phyloP scores from a whole-genome alignment of 2,888 invertebrate species.

The Tenthredo notha region DNA sequence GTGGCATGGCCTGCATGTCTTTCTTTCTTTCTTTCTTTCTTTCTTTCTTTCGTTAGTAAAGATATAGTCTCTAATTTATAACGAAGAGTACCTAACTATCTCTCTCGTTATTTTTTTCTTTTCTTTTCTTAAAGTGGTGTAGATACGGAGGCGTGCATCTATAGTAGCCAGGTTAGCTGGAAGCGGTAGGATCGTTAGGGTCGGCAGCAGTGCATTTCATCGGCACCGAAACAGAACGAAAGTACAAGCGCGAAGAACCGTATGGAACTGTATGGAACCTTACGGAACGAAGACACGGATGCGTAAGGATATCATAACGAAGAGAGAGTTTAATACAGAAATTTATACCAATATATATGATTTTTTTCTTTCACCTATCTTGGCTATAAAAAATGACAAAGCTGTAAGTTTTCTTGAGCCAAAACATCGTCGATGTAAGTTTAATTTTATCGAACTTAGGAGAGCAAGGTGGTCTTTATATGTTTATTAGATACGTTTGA shows the following conservation, averaged over 20 bases:
- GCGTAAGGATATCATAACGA: slow-evolving; percentile 40
- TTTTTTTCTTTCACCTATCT: not conserved
- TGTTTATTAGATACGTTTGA: slow-evolving; percentile 34
- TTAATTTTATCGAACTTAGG: not conserved
- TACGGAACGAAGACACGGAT: slow-evolving; percentile 39
- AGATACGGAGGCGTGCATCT: slow-evolving; percentile 42
- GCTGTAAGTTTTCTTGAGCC: not conserved
- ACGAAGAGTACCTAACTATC: not conserved
- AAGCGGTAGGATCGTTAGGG: slow-evolving; percentile 48
- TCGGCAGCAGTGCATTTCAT: slow-evolving; percentile 53
- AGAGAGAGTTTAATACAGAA: slow-evolving; percentile 24
- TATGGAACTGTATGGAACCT: slow-evolving; percentile 22
- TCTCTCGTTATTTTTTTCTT: not conserved
- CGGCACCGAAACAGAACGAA: slow-evolving; percentile 53
- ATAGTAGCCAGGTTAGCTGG: slow-evolving; percentile 31
- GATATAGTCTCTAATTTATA: slow-evolving; percentile 24
- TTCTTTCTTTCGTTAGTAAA: not conserved
- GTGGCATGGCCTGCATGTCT: too few species aligned
- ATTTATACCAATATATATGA: not conserved
- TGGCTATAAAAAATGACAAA: not conserved
- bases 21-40: not conserved
- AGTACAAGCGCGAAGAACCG: slow-evolving; percentile 50
- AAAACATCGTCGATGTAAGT: not conserved
- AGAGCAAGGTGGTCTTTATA: slow-evolving; percentile 28
- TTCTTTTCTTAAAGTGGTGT: not conserved